Percentiles rank a stretch among this genome's conserved stretches.
These are phyloP conservation scores for Bombus cullumanus DNA, from an alignment of 1,140 invertebrate genomes.

Conservation along the genomic window DNA sequence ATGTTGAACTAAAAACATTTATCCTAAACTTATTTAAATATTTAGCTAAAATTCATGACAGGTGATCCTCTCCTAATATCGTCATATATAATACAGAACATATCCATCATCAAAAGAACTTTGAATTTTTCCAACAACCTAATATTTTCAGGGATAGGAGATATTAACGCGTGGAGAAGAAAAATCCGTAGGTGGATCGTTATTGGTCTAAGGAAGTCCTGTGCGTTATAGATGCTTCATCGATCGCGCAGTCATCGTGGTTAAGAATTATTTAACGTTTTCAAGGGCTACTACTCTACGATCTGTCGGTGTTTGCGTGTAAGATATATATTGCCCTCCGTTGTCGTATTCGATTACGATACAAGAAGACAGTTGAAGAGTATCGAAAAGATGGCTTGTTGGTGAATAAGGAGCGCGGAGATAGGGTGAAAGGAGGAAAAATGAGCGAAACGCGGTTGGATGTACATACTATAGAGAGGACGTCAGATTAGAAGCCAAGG, in stretches of 20 bases:
- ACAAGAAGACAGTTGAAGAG: conserved; percentile 61
- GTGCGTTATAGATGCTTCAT: not conserved
- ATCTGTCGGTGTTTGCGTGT: conserved; percentile 22
- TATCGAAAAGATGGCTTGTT: conserved; percentile 46
- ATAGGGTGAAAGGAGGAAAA: conserved; percentile 18
- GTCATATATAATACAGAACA: no score
- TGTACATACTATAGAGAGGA: conserved; percentile 67
- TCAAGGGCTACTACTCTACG: conserved; percentile 5
- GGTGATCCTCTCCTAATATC: no score
- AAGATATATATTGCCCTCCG: conserved; percentile 36
- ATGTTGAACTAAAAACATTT: no score
- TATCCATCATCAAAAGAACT: no score
- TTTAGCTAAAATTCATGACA: no score
- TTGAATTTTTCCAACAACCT: no score
- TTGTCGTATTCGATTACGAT: conserved; percentile 61
- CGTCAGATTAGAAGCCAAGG: conserved; percentile 81
- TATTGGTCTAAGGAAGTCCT: conserved; percentile 16
- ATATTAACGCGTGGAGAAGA: not conserved
- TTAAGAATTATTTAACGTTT: conserved; percentile 34
- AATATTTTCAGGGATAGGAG: not conserved
- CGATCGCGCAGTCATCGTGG: conserved; percentile 7
- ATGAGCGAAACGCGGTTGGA: conserved; percentile 58
- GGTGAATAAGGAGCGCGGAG: conserved; percentile 19
- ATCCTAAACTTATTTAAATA: no score
- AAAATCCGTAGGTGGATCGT: not conserved